Evolutionary conservation across 2,888 invertebrate genomes (phyloP).

Genomic region (Diaprepes abbreviatus): DNA sequence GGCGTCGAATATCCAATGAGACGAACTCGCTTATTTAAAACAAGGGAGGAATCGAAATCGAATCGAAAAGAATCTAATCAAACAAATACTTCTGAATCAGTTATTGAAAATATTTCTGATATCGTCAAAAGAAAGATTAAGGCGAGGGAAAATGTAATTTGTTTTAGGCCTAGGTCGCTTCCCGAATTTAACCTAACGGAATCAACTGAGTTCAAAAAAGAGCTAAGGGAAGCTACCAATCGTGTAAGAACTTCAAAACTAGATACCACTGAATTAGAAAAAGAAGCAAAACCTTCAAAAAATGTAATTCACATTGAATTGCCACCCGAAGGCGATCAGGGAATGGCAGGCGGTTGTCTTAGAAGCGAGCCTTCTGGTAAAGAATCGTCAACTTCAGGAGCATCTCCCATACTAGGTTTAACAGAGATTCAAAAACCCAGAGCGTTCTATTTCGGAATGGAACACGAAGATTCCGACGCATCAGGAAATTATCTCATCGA

Average conservation of each 20-base stretch:
- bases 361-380: slow-evolving; percentile 74
- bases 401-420: slow-evolving; percentile 66
- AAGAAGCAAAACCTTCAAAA: background rate
- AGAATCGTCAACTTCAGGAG: slow-evolving; percentile 75
- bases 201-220: slow-evolving; percentile 71
- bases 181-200: slow-evolving; percentile 67
- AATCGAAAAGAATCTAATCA: slow-evolving; percentile 63
- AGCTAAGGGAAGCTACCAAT: slow-evolving; percentile 68
- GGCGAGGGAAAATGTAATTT: slow-evolving; percentile 24
- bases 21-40: slow-evolving; percentile 80
- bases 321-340: background rate
- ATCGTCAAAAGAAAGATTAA: slow-evolving; percentile 41
- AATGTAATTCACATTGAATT: background rate
- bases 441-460: slow-evolving; percentile 87
- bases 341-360: slow-evolving; percentile 23
- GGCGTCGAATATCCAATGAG: slow-evolving; percentile 64
- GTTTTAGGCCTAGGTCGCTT: slow-evolving; percentile 62
- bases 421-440: slow-evolving; percentile 66
- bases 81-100: slow-evolving; percentile 52
- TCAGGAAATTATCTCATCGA: slow-evolving; percentile 71
- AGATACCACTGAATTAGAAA: slow-evolving; percentile 24
- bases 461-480: slow-evolving; percentile 72
- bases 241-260: slow-evolving; percentile 58
- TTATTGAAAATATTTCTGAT: slow-evolving; percentile 34
- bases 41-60: slow-evolving; percentile 80